These are phyloP conservation scores for Rhingia campestris DNA, from an alignment of 2,888 invertebrate genomes.

Conservation along the genomic window DNA sequence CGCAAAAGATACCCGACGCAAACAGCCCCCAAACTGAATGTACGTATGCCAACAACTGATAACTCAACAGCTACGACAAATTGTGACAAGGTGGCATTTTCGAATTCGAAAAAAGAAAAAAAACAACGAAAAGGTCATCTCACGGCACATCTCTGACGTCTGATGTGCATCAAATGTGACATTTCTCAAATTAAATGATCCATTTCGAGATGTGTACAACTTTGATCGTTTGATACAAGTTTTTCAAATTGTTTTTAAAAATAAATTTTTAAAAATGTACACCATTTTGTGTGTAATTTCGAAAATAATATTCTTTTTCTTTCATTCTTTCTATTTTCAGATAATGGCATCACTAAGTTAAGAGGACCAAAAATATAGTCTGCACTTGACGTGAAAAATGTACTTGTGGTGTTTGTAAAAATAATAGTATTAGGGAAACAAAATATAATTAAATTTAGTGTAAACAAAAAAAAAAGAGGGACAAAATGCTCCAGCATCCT, in stretches of 20 bases:
- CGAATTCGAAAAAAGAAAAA: slow-evolving; percentile 15
- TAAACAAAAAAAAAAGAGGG: slow-evolving; percentile 15
- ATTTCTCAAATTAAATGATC: slow-evolving; percentile 66
- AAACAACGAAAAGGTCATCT: slow-evolving; percentile 45
- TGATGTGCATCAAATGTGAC: slow-evolving; percentile 66
- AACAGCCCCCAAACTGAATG: slow-evolving; percentile 40
- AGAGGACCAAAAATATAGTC: slow-evolving; percentile 20
- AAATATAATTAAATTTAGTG: slow-evolving; percentile 41
- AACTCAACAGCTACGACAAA: too few species aligned
- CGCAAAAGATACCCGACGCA: slow-evolving; percentile 18
- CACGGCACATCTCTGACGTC: slow-evolving; percentile 41
- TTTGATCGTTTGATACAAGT: slow-evolving; percentile 36
- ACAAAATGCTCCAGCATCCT: slow-evolving; percentile 82
- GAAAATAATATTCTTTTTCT: slow-evolving; percentile 16
- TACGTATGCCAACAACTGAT: slow-evolving; percentile 10
- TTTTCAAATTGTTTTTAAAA: slow-evolving; percentile 34
- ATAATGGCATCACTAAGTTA: slow-evolving; percentile 63
- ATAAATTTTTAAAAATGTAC: slow-evolving; percentile 4
- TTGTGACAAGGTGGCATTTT: slow-evolving; percentile 38
- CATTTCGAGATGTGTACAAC: slow-evolving; percentile 46
- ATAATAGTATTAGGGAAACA: slow-evolving; percentile 12
- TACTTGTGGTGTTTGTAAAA: slow-evolving; percentile 31
- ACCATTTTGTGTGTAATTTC: neutral
- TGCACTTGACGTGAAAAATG: slow-evolving; percentile 18
- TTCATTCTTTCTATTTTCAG: slow-evolving; percentile 70